Evolutionary conservation across 2,888 invertebrate species (phyloP).

Genomic region (Adelognathus sp.): DNA sequence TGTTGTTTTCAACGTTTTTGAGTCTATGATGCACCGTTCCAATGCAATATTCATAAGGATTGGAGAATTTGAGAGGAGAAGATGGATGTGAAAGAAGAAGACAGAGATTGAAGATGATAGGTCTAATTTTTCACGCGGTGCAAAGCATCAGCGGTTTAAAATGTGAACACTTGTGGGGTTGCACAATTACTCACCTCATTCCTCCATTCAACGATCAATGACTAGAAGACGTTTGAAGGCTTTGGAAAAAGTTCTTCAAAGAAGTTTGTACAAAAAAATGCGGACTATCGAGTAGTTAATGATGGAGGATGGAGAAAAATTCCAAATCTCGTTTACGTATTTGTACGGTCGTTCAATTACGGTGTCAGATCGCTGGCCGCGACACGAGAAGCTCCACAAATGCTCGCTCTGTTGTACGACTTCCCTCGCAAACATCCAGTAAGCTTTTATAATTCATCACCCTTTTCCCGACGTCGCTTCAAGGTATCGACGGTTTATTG

Average conservation of each 20-base stretch:
- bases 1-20: not conserved
- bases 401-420: slow-evolving; percentile 73
- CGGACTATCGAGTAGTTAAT: not conserved
- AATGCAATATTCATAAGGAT: not conserved
- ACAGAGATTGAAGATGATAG: not conserved
- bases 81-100: not conserved
- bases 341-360: slow-evolving; percentile 58
- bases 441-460: slow-evolving; percentile 24
- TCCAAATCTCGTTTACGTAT: not conserved
- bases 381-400: slow-evolving; percentile 72
- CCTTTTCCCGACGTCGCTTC: not conserved
- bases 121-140: too few species aligned
- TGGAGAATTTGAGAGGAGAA: not conserved
- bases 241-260: too few species aligned
- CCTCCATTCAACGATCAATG: too few species aligned
- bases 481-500: slow-evolving; percentile 17
- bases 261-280: not conserved
- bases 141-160: too few species aligned
- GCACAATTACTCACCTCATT: too few species aligned
- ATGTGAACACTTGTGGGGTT: too few species aligned
- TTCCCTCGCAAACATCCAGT: slow-evolving; percentile 64
- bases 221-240: too few species aligned
- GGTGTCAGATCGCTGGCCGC: slow-evolving; percentile 56
- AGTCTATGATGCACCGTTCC: not conserved
- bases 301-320: not conserved